Base-by-base conservation (phyloP, 2,113 vertebrate species). In the Dermatemys mawii region DNA sequence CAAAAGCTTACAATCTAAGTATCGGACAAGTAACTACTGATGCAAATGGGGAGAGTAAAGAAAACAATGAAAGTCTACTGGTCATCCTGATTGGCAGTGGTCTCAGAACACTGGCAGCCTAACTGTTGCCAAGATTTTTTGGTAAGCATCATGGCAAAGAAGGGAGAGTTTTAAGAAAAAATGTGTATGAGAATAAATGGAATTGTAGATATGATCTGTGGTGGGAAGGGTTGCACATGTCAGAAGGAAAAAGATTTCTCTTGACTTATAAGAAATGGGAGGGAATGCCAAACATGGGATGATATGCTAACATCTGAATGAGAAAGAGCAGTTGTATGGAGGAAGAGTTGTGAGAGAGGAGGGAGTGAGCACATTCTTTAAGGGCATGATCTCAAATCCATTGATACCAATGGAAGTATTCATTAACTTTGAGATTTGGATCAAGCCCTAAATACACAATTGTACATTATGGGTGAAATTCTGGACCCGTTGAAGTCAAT, bases 261-360 rank as follows among this genome's bases (percentile, higher is more conserved):
- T 88, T 44, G 29, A 11, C 67, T 13, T 38, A 24, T 75, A 46
- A 87, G 29, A 95, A 84, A 87, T 10, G 46, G 46, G 19, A 91
- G 88, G 32, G 24, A 17, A 35, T 54, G 49, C 19, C 14, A 44
- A 57, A 50, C 26, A 26, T 27, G 8, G 78, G 50, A 75, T 2
- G 0, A 22, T 6, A 14, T 17, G n/a, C 2, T 79, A 38, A 57
- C 24, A 24, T 80, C 29, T 8, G 5, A 81, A 85, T 87, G 41
- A 87, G 24, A 90, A 19, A 81, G 19, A 41, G 11, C 26, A 75
- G 70, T 26, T 38, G 44, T 88, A 26, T 38, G 10, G 55, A 54
- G 11, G 46, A 50, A 1, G 0, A n/a, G n/a, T n/a, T n/a, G n/a
- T n/a, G n/a, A n/a, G n/a, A n/a, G n/a, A n/a, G n/a, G n/a, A 54